Evolutionary conservation across 2,113 vertebrate species (phyloP).

Genomic region (Sminthopsis crassicaudata): DNA sequence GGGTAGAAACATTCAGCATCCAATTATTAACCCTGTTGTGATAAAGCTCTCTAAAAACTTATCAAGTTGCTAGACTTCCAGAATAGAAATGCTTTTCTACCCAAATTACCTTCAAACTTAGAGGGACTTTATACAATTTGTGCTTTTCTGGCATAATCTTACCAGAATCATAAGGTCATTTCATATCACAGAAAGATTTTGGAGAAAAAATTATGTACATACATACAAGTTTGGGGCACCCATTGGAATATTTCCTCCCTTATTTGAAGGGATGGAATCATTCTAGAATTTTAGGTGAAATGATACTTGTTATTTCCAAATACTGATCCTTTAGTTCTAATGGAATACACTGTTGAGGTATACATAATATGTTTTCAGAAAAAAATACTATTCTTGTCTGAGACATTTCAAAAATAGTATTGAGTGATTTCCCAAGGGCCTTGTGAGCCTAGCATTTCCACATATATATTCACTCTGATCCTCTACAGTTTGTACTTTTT

Average conservation of each 20-base stretch:
- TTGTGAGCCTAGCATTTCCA: conserved; percentile 61
- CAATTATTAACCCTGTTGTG: neutral
- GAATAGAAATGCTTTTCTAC: neutral
- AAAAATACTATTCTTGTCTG: conserved; percentile 53
- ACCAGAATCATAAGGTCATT: neutral
- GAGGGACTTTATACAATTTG: neutral
- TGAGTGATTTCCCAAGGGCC: conserved; percentile 48
- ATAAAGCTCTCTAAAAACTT: neutral
- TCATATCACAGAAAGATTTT: neutral
- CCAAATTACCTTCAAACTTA: neutral
- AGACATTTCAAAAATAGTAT: conserved; percentile 65
- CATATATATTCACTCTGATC: conserved; percentile 76
- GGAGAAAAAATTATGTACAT: neutral
- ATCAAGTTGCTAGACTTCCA: neutral
- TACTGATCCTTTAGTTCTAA: conserved; percentile 37
- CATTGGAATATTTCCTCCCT: neutral
- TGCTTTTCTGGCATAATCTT: neutral
- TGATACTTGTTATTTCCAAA: neutral
- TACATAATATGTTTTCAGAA: conserved; percentile 54
- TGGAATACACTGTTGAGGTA: conserved; percentile 53
- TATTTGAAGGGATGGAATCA: neutral
- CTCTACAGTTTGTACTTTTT: conserved; percentile 62
- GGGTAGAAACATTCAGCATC: neutral
- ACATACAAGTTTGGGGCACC: neutral
- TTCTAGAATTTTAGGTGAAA: neutral